Percentiles rank a stretch among this genome's conserved stretches.
Conservation (phyloP, 2,113 vertebrate species). For the Gopherus evgoodei region DNA sequence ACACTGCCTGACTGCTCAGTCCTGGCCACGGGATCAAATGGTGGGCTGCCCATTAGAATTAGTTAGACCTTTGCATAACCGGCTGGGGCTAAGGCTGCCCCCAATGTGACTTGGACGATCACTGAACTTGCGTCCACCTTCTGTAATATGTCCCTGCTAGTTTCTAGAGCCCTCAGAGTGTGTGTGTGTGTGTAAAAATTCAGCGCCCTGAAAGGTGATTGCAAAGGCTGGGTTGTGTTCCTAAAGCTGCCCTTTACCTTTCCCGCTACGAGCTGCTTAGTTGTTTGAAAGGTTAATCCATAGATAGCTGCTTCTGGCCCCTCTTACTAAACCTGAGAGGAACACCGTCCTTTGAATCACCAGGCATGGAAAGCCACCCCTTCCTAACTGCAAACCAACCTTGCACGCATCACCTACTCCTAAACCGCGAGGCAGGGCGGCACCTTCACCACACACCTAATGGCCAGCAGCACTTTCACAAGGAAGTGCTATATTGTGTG, state of each 20-base stretch:
- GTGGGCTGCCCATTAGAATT: background rate
- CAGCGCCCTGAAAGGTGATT: background rate
- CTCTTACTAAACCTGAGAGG: background rate
- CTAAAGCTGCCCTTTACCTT: background rate
- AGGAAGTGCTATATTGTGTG: no score
- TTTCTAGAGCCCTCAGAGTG: background rate
- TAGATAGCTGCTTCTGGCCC: background rate
- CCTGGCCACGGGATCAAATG: background rate
- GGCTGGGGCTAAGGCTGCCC: no score
- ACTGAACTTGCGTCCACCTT: no score
- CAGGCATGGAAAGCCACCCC: background rate
- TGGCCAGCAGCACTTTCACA: no score
- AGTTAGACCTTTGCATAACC: background rate
- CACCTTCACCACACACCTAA: background rate
- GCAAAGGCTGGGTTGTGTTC: background rate
- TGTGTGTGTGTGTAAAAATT: background rate
- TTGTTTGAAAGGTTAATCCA: background rate
- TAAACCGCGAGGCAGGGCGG: background rate
- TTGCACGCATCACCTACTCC: background rate
- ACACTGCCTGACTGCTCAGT: background rate
- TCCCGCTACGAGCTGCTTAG: background rate
- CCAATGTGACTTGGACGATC: no score
- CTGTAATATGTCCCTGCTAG: accelerated
- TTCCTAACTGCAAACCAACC: background rate
- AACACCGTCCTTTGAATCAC: background rate